A percentile compares a stretch with the other conserved stretches of the same genome.
Conservation (phyloP, 2,113 vertebrate species). For the Malurus alboscapulatus region DNA sequence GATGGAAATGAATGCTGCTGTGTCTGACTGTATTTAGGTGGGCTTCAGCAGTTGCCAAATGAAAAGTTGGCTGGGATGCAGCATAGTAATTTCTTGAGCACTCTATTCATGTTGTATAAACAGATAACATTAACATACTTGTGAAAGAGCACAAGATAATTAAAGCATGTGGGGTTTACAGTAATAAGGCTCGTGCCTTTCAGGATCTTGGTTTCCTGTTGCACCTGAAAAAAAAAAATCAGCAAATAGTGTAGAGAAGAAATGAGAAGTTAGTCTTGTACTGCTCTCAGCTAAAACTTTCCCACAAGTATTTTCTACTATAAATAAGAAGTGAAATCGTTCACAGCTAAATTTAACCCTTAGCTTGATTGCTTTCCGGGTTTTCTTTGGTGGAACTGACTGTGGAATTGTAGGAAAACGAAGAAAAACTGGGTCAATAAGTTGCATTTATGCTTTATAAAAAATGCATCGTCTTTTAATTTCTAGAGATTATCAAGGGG, state of each 20-base stretch:
- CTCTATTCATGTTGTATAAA: conserved; percentile 34
- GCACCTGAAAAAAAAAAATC: conserved; percentile 18
- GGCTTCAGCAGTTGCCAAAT: conserved; percentile 20
- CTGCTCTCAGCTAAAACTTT: conserved; percentile 46
- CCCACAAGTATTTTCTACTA: conserved; percentile 58
- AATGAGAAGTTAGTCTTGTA: conserved; percentile 48
- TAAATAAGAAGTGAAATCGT: conserved; percentile 60
- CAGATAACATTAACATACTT: conserved; percentile 39
- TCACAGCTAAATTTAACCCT: conserved; percentile 56
- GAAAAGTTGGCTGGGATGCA: conserved; percentile 15
- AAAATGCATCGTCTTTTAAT: background rate
- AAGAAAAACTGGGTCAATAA: background rate
- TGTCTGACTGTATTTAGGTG: conserved; percentile 5
- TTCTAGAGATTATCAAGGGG: background rate
- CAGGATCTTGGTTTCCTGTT: conserved; percentile 47
- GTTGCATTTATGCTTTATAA: background rate
- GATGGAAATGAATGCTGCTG: conserved; percentile 11
- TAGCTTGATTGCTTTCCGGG: background rate
- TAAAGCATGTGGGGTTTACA: background rate
- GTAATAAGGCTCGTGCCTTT: background rate
- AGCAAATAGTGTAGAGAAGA: conserved; percentile 32
- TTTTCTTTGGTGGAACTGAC: background rate
- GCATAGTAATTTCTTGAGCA: conserved; percentile 35
- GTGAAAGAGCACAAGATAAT: conserved; percentile 41
- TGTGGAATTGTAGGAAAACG: background rate